Evolutionary conservation across 2,797 vertebrate genomes (phyloP).

Genomic region (Borostomias antarcticus): DNA sequence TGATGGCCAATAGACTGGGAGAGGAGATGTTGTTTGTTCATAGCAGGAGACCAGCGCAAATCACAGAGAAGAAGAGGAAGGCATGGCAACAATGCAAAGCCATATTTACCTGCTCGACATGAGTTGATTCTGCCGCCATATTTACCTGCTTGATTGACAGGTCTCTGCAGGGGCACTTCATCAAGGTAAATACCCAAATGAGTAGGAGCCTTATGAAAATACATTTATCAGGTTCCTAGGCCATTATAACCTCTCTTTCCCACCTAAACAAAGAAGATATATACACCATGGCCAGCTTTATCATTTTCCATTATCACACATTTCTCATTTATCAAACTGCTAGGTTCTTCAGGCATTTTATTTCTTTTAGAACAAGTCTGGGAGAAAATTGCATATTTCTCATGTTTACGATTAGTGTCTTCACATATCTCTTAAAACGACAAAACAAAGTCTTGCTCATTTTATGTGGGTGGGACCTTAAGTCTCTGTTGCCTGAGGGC

Average conservation of each 20-base stretch:
- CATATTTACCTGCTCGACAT: slow-evolving; percentile 34
- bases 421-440: slow-evolving; percentile 41
- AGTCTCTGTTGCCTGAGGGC: slow-evolving; percentile 43
- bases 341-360: no score
- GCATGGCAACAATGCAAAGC: slow-evolving; percentile 18
- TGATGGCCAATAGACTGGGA: slow-evolving; percentile 22
- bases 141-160: slow-evolving; percentile 53
- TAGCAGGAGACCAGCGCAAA: slow-evolving; percentile 12
- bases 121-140: slow-evolving; percentile 47
- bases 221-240: slow-evolving; percentile 46
- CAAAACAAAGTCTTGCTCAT: slow-evolving; percentile 32
- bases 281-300: slow-evolving; percentile 22
- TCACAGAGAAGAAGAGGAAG: slow-evolving; percentile 27
- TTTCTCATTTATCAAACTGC: neutral
- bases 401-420: slow-evolving; percentile 37
- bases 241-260: slow-evolving; percentile 45
- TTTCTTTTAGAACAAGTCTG: no score
- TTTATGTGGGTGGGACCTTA: slow-evolving; percentile 27
- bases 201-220: slow-evolving; percentile 44
- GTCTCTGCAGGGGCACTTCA: slow-evolving; percentile 44
- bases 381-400: slow-evolving; percentile 25
- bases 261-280: slow-evolving; percentile 40
- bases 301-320: slow-evolving; percentile 23
- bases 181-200: slow-evolving; percentile 51
- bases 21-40: slow-evolving; percentile 32